Percentiles rank a stretch among this genome's conserved stretches.
Evolutionary conservation across 2,888 invertebrate species (phyloP).

Genomic region (Hypercompe scribonia): DNA sequence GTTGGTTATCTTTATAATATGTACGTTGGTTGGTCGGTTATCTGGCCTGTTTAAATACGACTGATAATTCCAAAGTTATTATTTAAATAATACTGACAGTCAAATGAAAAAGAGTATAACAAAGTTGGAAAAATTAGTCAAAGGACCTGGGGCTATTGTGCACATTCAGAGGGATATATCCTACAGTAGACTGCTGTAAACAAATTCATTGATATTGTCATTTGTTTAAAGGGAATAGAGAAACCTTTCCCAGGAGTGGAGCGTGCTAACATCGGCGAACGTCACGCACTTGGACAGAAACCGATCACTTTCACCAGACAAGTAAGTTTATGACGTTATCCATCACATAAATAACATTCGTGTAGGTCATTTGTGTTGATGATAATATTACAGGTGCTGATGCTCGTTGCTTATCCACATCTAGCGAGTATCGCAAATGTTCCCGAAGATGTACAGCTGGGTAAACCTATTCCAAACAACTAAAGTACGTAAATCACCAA

Average conservation of each 20-base stretch:
- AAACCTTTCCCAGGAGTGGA: constrained; percentile 97
- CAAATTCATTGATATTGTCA: neutral
- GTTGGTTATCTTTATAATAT: too few species aligned
- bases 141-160: neutral
- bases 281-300: constrained; percentile 97
- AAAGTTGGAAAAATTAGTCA: neutral
- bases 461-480: too few species aligned
- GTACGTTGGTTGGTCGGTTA: too few species aligned
- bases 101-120: neutral
- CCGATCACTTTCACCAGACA: constrained; percentile 98
- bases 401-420: constrained; percentile 91
- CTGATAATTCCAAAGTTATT: too few species aligned
- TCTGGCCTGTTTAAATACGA: too few species aligned
- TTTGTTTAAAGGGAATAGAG: constrained; percentile 88
- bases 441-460: constrained; percentile 95
- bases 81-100: neutral
- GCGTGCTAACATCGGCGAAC: constrained; percentile 98
- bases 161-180: neutral
- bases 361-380: neutral
- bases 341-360: neutral
- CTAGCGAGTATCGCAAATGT: constrained; percentile 83
- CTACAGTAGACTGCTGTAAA: neutral
- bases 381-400: constrained; percentile 67
- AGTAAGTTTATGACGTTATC: constrained; percentile 78
- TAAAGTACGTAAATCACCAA: neutral